A percentile compares a stretch with the other conserved stretches of the same genome.
phyloP scores from a whole-genome alignment of 2,888 invertebrate species.

The Tenthredo scrophulariae region DNA sequence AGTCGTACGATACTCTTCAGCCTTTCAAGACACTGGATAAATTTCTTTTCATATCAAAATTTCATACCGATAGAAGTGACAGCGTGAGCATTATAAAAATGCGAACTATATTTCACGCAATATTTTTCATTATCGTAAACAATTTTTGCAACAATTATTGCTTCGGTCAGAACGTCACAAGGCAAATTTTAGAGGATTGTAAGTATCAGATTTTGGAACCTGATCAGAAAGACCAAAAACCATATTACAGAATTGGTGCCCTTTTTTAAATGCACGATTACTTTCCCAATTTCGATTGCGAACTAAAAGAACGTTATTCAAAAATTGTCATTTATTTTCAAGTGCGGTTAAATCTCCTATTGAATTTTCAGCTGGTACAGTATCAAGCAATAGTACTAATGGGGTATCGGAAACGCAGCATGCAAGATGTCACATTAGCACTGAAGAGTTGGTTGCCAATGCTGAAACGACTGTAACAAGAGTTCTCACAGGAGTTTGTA shows the following conservation, averaged over 20 bases:
- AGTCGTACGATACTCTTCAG: constrained; percentile 3
- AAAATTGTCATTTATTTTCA: neutral
- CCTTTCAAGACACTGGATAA: neutral
- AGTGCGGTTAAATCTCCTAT: neutral
- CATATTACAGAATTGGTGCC: neutral
- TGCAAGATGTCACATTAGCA: constrained; percentile 75
- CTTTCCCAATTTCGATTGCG: too few relatives aligned
- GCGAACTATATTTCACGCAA: neutral
- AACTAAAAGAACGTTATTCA: too few relatives aligned
- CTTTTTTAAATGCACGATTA: neutral
- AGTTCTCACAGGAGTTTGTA: constrained; percentile 76
- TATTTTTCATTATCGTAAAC: neutral
- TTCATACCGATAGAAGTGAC: neutral
- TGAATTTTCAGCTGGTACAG: constrained; percentile 11
- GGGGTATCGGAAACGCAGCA: constrained; percentile 74
- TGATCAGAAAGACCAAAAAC: neutral
- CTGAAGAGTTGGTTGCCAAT: constrained; percentile 75
- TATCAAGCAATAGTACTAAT: constrained; percentile 35
- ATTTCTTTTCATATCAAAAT: neutral
- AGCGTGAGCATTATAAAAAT: neutral
- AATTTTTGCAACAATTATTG: neutral
- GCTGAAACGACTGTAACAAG: constrained; percentile 76
- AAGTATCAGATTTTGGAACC: neutral
- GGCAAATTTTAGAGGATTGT: neutral
- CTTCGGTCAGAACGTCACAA: neutral